These are phyloP conservation scores for Ophion slaviceki DNA, from an alignment of 2,888 invertebrate genomes.

Conservation along the genomic window DNA sequence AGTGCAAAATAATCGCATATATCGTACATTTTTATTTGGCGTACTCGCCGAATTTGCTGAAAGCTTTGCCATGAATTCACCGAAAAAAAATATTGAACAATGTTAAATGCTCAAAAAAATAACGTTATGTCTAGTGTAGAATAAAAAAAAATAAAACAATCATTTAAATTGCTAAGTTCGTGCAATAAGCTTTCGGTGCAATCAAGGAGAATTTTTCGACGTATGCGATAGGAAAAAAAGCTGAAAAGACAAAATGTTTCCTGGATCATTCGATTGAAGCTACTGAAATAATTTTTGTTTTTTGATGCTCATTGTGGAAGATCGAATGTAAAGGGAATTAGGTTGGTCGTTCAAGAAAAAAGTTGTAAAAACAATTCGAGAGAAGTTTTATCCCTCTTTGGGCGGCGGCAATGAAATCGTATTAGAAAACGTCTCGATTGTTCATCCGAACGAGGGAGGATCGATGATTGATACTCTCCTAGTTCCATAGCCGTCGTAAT, in stretches of 20 bases:
- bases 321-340: neutral
- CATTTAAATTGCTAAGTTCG: neutral
- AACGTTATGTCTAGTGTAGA: neutral
- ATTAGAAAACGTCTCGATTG: neutral
- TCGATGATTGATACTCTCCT: neutral
- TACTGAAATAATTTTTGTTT: neutral
- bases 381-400: neutral
- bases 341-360: neutral
- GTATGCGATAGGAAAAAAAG: neutral
- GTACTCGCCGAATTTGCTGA: neutral
- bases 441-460: neutral
- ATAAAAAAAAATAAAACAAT: neutral
- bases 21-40: neutral
- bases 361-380: neutral
- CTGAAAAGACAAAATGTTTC: neutral
- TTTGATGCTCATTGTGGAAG: neutral
- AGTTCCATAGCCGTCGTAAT: constrained; percentile 21
- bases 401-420: neutral
- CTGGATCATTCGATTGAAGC: neutral
- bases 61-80: neutral
- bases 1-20: neutral
- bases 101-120: neutral
- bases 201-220: neutral
- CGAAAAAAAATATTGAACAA: neutral
- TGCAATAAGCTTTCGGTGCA: neutral